Percentiles rank a stretch among this genome's conserved stretches.
Evolutionary conservation across 2,113 vertebrate species (phyloP).

Genomic region (Alligator mississippiensis): DNA sequence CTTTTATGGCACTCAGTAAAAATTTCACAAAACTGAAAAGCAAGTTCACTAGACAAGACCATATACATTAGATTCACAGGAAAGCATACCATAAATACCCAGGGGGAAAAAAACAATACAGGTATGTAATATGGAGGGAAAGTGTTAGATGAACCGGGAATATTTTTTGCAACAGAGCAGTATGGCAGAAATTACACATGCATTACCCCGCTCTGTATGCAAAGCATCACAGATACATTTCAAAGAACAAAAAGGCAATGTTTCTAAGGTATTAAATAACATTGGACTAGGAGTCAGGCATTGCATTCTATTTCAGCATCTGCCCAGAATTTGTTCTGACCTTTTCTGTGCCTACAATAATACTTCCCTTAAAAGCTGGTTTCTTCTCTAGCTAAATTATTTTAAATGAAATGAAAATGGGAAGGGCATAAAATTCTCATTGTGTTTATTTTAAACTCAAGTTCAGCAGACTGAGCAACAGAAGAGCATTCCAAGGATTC

Average conservation of each 20-base stretch:
- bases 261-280: neutral
- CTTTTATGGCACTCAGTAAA: neutral
- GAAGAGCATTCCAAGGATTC: neutral
- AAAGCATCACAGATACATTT: neutral
- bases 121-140: neutral
- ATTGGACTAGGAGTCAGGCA: neutral
- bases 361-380: neutral
- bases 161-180: neutral
- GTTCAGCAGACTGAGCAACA: neutral
- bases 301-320: neutral
- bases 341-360: neutral
- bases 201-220: neutral
- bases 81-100: rapidly evolving
- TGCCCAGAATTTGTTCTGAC: neutral
- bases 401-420: neutral
- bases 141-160: neutral
- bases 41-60: neutral
- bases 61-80: neutral
- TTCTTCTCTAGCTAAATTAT: neutral
- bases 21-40: neutral
- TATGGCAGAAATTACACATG: neutral
- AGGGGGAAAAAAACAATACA: neutral
- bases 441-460: neutral
- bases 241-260: neutral
- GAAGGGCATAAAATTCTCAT: neutral